Evolutionary conservation across 2,797 vertebrate genomes (phyloP), one percentile per base, ranked within the genome.

Genomic region (Rhinella marina): DNA sequence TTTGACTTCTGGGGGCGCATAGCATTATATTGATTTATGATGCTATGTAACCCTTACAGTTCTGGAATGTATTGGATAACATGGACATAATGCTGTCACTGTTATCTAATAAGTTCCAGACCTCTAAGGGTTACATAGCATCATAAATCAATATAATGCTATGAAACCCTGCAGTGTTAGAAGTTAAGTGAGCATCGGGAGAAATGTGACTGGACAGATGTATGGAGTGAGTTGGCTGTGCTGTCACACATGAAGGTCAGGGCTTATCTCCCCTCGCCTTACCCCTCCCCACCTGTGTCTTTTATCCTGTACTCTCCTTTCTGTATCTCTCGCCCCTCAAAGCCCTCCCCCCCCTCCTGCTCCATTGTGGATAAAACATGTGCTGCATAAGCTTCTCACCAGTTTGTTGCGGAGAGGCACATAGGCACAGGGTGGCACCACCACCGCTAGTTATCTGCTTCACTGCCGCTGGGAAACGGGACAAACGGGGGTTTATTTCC

Each of bases 301-400:
- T 32, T 84, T 81, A 7, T 84, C 54, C 68, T 59, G 62, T 68
- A 21, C 77, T 76, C 29, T 70, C 64, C 84, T 85, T 29, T 80
- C 77, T 72, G 64, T 77, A 2, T 86, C 25, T 86, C 41, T 59
- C 66, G 21, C 68, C 86, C 85, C 56, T n/a, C n/a, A n/a, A n/a
- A n/a, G 75, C 59, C 29, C 76, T n/a, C 81, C 85, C 78, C 82
- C 79, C 68, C 73, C 86, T 84, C 86, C 86, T 52, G 41, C 86
- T 88, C 82, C 84, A 73, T 83, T 88, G 75, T 80, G 82, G 41
- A 83, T 72, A 52, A 23, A 84, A 80, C 81, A 87, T 84, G 87
- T 80, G 81, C 73, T 84, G 81, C 87, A 41, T 62, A 62, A 88
- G 82, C 81, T 88, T 84, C 82, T 80, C 54, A 23, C 81, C 86